Evolutionary conservation across 1,140 invertebrate species (phyloP).

Genomic region (Monochamus saltuarius): DNA sequence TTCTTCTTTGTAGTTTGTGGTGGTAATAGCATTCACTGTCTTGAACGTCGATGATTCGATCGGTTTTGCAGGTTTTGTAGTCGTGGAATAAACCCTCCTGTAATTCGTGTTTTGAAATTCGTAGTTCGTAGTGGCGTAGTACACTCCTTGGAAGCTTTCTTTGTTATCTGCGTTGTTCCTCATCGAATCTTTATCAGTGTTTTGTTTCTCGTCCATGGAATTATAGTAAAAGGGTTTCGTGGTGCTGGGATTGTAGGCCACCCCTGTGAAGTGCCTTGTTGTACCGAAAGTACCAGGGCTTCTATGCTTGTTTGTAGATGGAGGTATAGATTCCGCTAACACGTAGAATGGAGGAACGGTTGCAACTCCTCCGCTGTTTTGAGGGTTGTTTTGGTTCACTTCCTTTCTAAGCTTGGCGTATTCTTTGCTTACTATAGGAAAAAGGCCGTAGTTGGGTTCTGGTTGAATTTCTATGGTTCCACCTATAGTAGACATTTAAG

Average conservation of each 20-base stretch:
- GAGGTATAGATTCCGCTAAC: slow-evolving; percentile 27
- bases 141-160: slow-evolving; percentile 5
- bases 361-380: slow-evolving; percentile 22
- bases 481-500: slow-evolving; percentile 46
- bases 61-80: slow-evolving; percentile 13
- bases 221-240: slow-evolving; percentile 28
- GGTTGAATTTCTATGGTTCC: slow-evolving; percentile 58
- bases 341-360: slow-evolving; percentile 35
- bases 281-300: slow-evolving; percentile 36
- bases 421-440: slow-evolving; percentile 59
- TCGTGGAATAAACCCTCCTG: slow-evolving; percentile 21
- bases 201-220: slow-evolving; percentile 16
- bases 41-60: not conserved
- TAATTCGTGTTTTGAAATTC: slow-evolving; percentile 24
- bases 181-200: slow-evolving; percentile 10
- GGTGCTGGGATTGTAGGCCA: slow-evolving; percentile 32
- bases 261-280: slow-evolving; percentile 39
- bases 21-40: not conserved
- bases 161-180: slow-evolving; percentile 15
- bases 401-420: slow-evolving; percentile 60
- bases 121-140: slow-evolving; percentile 22
- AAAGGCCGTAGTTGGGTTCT: slow-evolving; percentile 56
- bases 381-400: slow-evolving; percentile 35
- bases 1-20: slow-evolving; percentile 9
- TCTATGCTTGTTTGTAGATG: slow-evolving; percentile 31